Evolutionary conservation across 2,797 vertebrate genomes (phyloP).

Genomic region (Tinamus major): DNA sequence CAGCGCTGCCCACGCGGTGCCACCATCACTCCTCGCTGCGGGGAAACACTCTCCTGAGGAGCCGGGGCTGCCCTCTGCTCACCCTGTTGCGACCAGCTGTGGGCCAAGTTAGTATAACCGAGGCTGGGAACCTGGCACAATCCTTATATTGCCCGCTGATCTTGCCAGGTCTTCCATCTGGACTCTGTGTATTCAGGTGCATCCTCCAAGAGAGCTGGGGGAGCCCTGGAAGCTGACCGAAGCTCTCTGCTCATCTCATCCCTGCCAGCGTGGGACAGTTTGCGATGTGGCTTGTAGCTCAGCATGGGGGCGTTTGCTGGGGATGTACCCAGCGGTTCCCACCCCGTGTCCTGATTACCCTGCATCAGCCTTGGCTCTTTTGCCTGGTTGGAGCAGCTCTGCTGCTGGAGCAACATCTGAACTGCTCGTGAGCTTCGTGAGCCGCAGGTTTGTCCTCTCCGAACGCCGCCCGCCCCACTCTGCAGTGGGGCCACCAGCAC

Average conservation of each 20-base stretch:
- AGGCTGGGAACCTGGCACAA: accelerated
- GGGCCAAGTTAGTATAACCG: accelerated
- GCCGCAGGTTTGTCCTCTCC: neutral
- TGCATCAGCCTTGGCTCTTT: neutral
- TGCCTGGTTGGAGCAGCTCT: neutral
- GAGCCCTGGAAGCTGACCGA: neutral
- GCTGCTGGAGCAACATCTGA: too few relatives aligned
- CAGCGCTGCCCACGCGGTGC: neutral
- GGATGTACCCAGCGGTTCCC: too few relatives aligned
- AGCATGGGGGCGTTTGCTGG: accelerated
- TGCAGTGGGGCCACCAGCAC: neutral
- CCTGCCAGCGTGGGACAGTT: accelerated
- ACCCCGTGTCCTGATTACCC: neutral
- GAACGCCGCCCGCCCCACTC: too few relatives aligned
- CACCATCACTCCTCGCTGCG: accelerated
- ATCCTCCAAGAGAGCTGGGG: neutral
- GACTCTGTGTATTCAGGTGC: accelerated
- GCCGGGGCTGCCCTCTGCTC: neutral
- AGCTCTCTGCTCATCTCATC: accelerated
- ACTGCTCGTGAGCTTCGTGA: too few relatives aligned
- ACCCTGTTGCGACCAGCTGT: accelerated
- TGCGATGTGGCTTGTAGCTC: accelerated
- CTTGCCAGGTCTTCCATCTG: too few relatives aligned
- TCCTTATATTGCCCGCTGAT: accelerated
- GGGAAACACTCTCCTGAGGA: neutral